Evolutionary conservation across 2,797 vertebrate genomes (phyloP).

Genomic region (Syndactyla subalaris): DNA sequence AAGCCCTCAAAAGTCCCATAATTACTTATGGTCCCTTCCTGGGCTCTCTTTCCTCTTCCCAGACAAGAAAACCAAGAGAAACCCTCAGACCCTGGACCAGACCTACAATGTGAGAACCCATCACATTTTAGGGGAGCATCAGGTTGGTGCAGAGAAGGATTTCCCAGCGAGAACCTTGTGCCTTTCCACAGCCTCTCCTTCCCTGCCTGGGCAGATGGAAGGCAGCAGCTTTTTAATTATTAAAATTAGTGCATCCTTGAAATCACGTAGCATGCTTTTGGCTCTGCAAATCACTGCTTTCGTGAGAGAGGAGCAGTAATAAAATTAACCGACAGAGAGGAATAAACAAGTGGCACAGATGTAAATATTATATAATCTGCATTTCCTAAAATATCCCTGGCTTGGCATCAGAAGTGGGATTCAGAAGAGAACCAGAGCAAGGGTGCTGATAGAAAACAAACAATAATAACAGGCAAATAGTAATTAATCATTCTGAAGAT

Average conservation of each 20-base stretch:
- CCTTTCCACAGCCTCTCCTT: not conserved
- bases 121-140: fast-evolving
- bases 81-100: not conserved
- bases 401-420: conserved; percentile 23
- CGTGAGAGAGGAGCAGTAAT: conserved; percentile 37
- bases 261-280: conserved; percentile 5
- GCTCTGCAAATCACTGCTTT: conserved; percentile 48
- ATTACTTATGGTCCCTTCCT: not conserved
- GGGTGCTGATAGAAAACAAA: conserved; percentile 60
- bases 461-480: conserved; percentile 22
- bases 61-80: not conserved
- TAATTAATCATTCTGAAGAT: conserved; percentile 2
- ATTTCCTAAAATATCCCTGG: conserved; percentile 57
- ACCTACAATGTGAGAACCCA: not conserved
- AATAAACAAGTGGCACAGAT: conserved; percentile 64
- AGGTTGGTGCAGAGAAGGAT: not conserved
- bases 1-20: not conserved
- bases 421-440: not conserved
- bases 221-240: conserved; percentile 51
- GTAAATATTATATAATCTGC: conserved; percentile 69
- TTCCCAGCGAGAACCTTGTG: fast-evolving
- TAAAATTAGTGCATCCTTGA: conserved; percentile 55
- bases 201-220: not conserved
- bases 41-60: not conserved
- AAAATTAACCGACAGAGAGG: conserved; percentile 51